Evolutionary conservation across 1,140 invertebrate genomes (phyloP).

Genomic region (Cotesia vestalis): DNA sequence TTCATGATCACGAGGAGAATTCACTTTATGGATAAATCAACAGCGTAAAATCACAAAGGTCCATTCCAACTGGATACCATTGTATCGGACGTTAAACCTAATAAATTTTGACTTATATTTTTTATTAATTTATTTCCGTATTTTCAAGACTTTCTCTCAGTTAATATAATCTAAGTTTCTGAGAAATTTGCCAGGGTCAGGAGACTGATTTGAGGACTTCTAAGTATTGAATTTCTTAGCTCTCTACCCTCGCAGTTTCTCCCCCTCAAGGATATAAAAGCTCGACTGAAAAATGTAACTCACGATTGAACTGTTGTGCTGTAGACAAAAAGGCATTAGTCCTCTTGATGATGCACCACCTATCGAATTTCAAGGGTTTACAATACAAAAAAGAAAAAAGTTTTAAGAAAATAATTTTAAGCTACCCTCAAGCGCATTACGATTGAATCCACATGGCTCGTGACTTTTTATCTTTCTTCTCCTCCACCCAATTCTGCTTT

Average conservation of each 20-base stretch:
- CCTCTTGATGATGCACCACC: conserved; percentile 25
- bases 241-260: conserved; percentile 2
- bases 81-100: conserved; percentile 15
- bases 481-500: background rate
- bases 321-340: conserved; percentile 24
- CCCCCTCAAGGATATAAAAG: conserved; percentile 29
- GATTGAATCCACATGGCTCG: conserved; percentile 18
- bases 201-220: conserved; percentile 7
- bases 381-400: background rate
- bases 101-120: no score
- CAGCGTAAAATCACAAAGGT: background rate
- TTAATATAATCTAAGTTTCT: conserved; percentile 25
- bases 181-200: conserved; percentile 30
- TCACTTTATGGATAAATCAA: conserved; percentile 20
- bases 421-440: conserved; percentile 12
- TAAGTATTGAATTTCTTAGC: conserved; percentile 37
- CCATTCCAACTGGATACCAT: background rate
- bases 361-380: conserved; percentile 37
- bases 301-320: conserved; percentile 18
- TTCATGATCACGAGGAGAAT: conserved; percentile 32
- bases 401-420: conserved; percentile 36
- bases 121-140: conserved; percentile 25
- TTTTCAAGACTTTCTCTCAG: background rate
- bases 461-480: conserved; percentile 1
- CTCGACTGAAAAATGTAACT: conserved; percentile 39